phyloP scores from a whole-genome alignment of 2,888 invertebrate genomes.

The Trachelus iudaicus region DNA sequence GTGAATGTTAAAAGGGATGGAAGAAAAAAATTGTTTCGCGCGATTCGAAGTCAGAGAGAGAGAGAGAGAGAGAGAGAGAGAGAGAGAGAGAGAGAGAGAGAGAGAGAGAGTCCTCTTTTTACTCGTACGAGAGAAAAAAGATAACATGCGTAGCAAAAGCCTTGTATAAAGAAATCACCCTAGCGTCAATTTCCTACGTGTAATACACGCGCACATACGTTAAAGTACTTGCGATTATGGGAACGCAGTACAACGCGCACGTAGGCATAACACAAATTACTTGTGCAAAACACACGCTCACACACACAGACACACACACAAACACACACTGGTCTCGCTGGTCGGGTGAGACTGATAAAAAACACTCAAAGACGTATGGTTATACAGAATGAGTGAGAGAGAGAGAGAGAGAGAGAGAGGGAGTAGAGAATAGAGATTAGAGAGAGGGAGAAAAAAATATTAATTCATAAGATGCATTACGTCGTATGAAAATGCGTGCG shows the following conservation, averaged over 20 bases:
- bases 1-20: not conserved
- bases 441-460: too few relatives aligned
- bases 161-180: conserved; percentile 57
- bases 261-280: conserved; percentile 20
- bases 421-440: too few relatives aligned
- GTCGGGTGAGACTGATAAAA: too few relatives aligned
- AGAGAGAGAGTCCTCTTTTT: conserved; percentile 10
- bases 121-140: conserved; percentile 31
- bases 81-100: conserved; percentile 21
- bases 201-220: conserved; percentile 30
- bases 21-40: conserved; percentile 11
- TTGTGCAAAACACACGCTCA: conserved; percentile 31
- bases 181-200: conserved; percentile 64
- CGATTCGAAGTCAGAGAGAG: conserved; percentile 7
- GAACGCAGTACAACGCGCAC: conserved; percentile 4
- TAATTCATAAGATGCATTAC: too few relatives aligned
- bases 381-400: too few relatives aligned
- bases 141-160: conserved; percentile 50
- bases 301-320: conserved; percentile 21
- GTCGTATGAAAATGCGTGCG: too few relatives aligned
- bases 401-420: too few relatives aligned
- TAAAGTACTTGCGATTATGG: conserved; percentile 12
- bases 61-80: conserved; percentile 10
- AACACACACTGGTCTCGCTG: too few relatives aligned
- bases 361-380: too few relatives aligned